Evolutionary conservation across 2,797 vertebrate genomes (phyloP), one percentile per base, ranked within the genome.

Genomic region (Perodicticus potto): DNA sequence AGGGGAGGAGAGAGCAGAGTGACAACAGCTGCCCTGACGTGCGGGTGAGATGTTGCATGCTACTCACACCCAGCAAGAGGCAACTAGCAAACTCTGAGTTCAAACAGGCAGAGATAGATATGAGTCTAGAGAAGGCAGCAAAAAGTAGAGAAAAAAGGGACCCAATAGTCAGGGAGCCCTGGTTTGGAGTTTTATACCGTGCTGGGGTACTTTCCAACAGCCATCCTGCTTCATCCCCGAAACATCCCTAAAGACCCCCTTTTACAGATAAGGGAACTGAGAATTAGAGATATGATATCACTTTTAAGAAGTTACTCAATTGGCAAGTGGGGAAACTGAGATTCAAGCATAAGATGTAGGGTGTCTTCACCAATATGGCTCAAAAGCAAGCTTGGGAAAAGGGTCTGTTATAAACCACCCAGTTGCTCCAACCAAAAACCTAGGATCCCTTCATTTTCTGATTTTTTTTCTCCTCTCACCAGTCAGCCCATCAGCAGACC

Each of bases 21-120:
- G 92, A 74, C 86, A 91, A 40, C 94, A 95, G 97, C 96, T 96
- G 91, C 43, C 74, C 65, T 12, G 53, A 77, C 59, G 95, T 97
- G 97, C 86, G 95, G 55, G 45, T 95, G 96, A 97, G 73, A 95
- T 2, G 88, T 87, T 89, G 25, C 96, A 94, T 4, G n/a, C 29
- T 1, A 9, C 80, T 89, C 93, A 87, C 45, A 70, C 81, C 70
- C 84, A 37, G 6, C 0, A 32, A 2, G 1, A 53, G 86, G 69
- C 92, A 34, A 57, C 40, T 3, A 14, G 70, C 91, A 65, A 3
- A 12, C 29, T 14, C 63, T 1, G 37, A 83, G 87, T 40, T 59
- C 22, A 23, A 57, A 69, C 69, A 80, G 77, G 53, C 93, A 2
- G 34, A 53, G 22, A 3, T 57, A 43, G 94, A 37, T 27, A 16